Evolutionary conservation across 2,113 vertebrate species (phyloP), one percentile per base, ranked within the genome.

Genomic region (Felis catus): DNA sequence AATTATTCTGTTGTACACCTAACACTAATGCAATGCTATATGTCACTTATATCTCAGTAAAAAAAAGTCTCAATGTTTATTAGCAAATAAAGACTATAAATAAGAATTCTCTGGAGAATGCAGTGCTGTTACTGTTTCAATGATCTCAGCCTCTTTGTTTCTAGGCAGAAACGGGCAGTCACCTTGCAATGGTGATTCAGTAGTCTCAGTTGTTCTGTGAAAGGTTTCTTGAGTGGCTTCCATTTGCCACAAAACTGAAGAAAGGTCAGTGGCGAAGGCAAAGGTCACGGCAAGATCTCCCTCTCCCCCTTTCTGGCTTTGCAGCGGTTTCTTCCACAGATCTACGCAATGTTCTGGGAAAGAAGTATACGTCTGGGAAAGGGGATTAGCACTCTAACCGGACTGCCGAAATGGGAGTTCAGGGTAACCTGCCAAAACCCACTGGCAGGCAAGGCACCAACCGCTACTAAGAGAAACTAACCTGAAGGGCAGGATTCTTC

Each of bases 41-140:
- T 61, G 79, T 61, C 4, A 21, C 33, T 41, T 71, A 45, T 71
- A 92, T 92, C 13, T 58, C 63, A 53, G 89, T 81, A 5, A 14
- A 63, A 58, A 36, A 58, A 21, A 58, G 7, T n/a, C 51, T 55
- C 5, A 88, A 55, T 36, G 14, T 41, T 95, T 87, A 88, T 87
- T 90, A 76, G n/a, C 68, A 97, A 92, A 81, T 91, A 68, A 87
- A n/a, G 7, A 18, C 16, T 90, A 48, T 55, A 74, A 29, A n/a
- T 85, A 71, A 80, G 65, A 91, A 55, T 84, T 94, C 70, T 19
- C 58, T n/a, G n/a, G 76, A 73, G 74, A 31, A 76, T 31, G 39
- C 36, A 68, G 6, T 48, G 70, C 27, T 68, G 11, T 36, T 87
- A 18, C 13, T 48, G 8, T 74, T 84, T 90, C 45, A 78, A 1